phyloP scores from a whole-genome alignment of 2,797 vertebrate genomes.

The Enteromius mattozi region DNA sequence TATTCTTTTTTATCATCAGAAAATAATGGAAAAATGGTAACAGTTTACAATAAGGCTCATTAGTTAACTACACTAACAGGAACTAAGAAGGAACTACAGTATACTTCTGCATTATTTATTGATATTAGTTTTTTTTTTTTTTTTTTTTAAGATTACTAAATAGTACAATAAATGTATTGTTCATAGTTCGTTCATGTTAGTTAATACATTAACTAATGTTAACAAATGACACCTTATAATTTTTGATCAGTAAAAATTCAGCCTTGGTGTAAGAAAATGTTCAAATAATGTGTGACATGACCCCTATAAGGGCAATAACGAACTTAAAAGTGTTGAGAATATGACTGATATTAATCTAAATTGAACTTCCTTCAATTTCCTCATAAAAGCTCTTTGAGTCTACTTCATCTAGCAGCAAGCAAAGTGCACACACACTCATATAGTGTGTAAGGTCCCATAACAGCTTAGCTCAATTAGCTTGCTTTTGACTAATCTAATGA shows the following conservation, averaged over 20 bases:
- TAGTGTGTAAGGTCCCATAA: background rate
- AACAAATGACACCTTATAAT: background rate
- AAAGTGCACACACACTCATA: background rate
- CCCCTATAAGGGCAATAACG: background rate
- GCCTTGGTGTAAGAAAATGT: background rate
- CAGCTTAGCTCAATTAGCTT: constrained; percentile 15
- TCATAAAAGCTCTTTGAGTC: background rate
- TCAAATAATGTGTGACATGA: background rate
- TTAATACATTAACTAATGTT: too few species aligned
- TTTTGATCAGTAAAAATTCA: background rate
- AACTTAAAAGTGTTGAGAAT: background rate
- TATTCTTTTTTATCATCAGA: background rate
- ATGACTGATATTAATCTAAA: background rate
- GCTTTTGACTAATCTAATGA: constrained; percentile 7
- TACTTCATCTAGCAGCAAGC: background rate
- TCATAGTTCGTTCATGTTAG: too few species aligned
- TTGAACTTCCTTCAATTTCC: background rate
- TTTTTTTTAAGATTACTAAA: too few species aligned
- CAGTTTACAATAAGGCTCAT: background rate
- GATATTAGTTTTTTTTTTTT: too few species aligned
- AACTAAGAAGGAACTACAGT: too few species aligned
- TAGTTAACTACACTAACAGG: too few species aligned
- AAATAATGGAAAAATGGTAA: background rate
- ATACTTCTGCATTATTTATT: too few species aligned
- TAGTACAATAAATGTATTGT: too few species aligned